Percentiles rank a stretch among this genome's conserved stretches.
These are phyloP conservation scores for Leptodirus hochenwartii DNA, from an alignment of 2,888 invertebrate species.

Conservation along the genomic window DNA sequence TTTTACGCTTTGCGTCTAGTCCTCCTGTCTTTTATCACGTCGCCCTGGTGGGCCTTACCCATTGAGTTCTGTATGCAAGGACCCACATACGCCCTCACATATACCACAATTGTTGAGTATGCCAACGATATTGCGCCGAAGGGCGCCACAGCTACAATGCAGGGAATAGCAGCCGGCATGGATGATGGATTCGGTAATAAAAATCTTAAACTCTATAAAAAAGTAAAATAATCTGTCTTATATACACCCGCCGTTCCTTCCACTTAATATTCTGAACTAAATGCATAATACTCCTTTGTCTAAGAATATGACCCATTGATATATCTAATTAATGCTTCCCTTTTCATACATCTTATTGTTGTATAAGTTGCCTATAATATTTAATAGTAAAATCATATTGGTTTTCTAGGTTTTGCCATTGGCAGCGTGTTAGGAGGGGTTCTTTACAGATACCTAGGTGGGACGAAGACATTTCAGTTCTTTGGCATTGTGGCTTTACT, in stretches of 20 bases:
- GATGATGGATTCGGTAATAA: slow-evolving; percentile 43
- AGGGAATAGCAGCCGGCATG: slow-evolving; percentile 50
- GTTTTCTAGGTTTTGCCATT: slow-evolving; percentile 46
- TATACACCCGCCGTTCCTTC: too few species aligned
- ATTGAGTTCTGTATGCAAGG: slow-evolving; percentile 71
- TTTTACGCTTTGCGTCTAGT: slow-evolving; percentile 58
- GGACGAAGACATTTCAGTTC: slow-evolving; percentile 33
- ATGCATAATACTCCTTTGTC: background rate
- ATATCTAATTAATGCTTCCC: too few species aligned
- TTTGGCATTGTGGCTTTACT: slow-evolving; percentile 27
- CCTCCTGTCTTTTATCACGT: slow-evolving; percentile 54
- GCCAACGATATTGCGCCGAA: slow-evolving; percentile 33
- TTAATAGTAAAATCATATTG: slow-evolving; percentile 7
- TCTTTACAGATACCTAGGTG: slow-evolving; percentile 45
- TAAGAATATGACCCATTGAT: slow-evolving; percentile 3
- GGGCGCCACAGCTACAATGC: slow-evolving; percentile 65
- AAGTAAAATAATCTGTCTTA: background rate
- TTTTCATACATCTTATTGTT: slow-evolving; percentile 8
- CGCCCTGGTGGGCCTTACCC: slow-evolving; percentile 68
- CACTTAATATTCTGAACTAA: too few species aligned
- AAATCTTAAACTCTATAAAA: slow-evolving; percentile 4
- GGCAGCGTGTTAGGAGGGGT: slow-evolving; percentile 59
- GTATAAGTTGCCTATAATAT: background rate
- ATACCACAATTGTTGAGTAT: slow-evolving; percentile 58
- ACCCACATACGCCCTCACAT: slow-evolving; percentile 72